A percentile compares a stretch with the other conserved stretches of the same genome.
Conservation (phyloP, 2,888 invertebrate genomes). For the Gymnosoma rotundatum region DNA sequence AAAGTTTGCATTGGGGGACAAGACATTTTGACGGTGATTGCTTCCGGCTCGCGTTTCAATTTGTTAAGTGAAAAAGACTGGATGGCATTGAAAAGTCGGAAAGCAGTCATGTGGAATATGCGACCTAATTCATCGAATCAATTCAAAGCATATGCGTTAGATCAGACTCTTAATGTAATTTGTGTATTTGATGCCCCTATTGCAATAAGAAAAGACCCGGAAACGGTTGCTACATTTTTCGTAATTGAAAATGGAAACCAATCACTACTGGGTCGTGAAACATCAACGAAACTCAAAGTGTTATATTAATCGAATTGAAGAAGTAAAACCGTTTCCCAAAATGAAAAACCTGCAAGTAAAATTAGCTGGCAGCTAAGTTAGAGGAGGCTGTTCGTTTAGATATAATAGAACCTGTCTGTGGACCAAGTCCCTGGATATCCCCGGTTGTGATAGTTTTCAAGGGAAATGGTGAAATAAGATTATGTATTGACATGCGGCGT, state of each 20-base stretch:
- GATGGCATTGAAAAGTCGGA: constrained; percentile 17
- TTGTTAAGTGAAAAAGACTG: constrained; percentile 48
- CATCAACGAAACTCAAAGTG: too few species aligned
- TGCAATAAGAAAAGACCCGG: too few species aligned
- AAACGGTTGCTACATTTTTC: too few species aligned
- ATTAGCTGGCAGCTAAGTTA: constrained; percentile 23
- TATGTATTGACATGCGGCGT: constrained; percentile 51
- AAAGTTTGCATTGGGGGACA: constrained; percentile 25
- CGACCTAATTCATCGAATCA: constrained; percentile 47
- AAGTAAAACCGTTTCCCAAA: constrained; percentile 27
- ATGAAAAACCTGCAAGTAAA: constrained; percentile 10
- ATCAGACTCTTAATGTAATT: too few species aligned
- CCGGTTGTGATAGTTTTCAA: constrained; percentile 74
- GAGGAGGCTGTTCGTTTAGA: constrained; percentile 64
- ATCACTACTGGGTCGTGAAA: constrained; percentile 6
- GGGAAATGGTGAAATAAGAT: constrained; percentile 36
- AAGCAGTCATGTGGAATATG: constrained; percentile 55
- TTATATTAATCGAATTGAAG: too few species aligned
- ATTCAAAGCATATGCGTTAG: too few species aligned
- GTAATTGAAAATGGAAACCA: too few species aligned
- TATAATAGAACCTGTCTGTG: constrained; percentile 76
- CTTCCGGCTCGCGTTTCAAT: constrained; percentile 18
- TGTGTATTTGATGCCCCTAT: too few species aligned
- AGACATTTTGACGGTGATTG: constrained; percentile 28
- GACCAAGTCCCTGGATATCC: constrained; percentile 76